A percentile compares a stretch with the other conserved stretches of the same genome.
These are phyloP conservation scores for Catharus fuscescens DNA, from an alignment of 2,113 vertebrate species.

Conservation along the genomic window DNA sequence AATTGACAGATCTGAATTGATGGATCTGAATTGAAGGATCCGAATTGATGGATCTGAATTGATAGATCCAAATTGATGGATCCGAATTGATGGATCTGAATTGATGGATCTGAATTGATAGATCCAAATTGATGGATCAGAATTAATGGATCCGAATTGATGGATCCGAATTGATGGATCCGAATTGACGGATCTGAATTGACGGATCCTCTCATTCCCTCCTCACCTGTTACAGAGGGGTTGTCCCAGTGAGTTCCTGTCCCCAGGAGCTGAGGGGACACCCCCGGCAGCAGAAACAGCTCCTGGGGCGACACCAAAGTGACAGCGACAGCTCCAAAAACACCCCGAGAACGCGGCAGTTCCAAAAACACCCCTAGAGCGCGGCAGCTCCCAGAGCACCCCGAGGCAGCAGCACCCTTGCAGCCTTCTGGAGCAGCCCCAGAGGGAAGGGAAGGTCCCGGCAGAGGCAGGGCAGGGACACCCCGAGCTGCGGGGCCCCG, in stretches of 20 bases:
- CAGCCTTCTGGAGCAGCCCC: no score
- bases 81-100: no score
- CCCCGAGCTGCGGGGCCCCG: neutral
- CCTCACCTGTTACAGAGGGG: rapidly evolving
- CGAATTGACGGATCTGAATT: rapidly evolving
- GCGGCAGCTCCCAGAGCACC: neutral
- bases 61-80: no score
- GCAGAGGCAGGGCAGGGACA: neutral
- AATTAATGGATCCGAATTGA: no score
- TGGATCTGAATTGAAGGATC: no score
- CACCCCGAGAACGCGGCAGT: neutral
- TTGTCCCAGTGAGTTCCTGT: rapidly evolving
- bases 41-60: no score
- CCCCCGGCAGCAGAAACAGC: neutral
- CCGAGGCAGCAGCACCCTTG: neutral
- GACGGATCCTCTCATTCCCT: no score
- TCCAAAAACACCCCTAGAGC: neutral
- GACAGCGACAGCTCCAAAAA: neutral
- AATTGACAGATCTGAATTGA: no score
- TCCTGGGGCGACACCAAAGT: rapidly evolving
- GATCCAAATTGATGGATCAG: no score
- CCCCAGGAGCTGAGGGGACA: rapidly evolving
- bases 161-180: no score
- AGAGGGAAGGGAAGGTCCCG: no score
- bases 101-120: no score